A percentile compares a stretch with the other conserved stretches of the same genome.
Conservation (phyloP, 2,888 invertebrate species). For the Drosophila seclusa region DNA sequence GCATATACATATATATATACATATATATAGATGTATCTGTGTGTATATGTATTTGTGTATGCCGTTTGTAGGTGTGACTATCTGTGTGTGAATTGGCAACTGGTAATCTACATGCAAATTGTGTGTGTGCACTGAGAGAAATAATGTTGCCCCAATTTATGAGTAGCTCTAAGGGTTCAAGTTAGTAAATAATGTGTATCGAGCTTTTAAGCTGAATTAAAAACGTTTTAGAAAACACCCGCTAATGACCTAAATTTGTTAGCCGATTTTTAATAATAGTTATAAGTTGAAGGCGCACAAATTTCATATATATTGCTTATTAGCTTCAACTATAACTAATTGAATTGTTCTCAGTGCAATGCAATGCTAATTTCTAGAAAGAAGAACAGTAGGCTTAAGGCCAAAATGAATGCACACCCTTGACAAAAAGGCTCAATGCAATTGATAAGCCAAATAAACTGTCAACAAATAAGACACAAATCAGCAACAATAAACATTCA, state of each 20-base stretch:
- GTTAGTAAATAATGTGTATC: neutral
- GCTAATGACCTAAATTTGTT: too few relatives aligned
- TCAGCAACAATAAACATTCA: constrained; percentile 77
- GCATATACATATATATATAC: constrained; percentile 13
- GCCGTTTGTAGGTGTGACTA: constrained; percentile 2
- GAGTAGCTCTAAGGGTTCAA: neutral
- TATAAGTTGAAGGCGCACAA: neutral
- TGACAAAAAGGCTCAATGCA: constrained; percentile 56
- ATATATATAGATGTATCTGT: constrained; percentile 2
- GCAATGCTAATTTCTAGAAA: constrained; percentile 42
- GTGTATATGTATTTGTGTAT: constrained; percentile 12
- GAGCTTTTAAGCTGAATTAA: too few relatives aligned
- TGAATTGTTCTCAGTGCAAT: constrained; percentile 47
- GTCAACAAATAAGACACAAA: constrained; percentile 82
- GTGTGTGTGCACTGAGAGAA: constrained; percentile 50
- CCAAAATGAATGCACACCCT: constrained; percentile 42
- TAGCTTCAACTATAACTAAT: neutral
- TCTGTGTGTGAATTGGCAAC: constrained; percentile 39
- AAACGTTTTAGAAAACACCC: too few relatives aligned
- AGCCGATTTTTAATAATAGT: neutral
- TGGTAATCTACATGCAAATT: constrained; percentile 71
- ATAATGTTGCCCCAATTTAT: neutral
- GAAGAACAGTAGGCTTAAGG: constrained; percentile 47
- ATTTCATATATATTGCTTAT: neutral
- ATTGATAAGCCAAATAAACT: constrained; percentile 81